phyloP scores from a whole-genome alignment of 2,797 vertebrate genomes.

The Macrochelys suwanniensis region DNA sequence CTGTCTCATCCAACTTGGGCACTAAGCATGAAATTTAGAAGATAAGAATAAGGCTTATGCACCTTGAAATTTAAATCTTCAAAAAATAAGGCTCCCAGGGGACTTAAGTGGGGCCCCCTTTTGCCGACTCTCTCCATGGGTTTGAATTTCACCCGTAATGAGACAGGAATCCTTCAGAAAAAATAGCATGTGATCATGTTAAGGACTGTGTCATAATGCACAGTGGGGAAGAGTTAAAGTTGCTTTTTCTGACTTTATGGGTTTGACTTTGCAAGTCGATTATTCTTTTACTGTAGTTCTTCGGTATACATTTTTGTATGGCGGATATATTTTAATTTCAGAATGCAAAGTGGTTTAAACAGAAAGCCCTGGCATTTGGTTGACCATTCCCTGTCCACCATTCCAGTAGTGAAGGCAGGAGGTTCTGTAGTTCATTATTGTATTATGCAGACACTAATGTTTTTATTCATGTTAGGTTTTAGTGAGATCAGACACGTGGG shows the following conservation, averaged over 20 bases:
- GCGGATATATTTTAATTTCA: not conserved
- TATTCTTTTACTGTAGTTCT: not conserved
- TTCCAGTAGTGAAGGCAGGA: conserved; percentile 12
- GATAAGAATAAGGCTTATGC: not conserved
- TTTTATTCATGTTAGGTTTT: conserved; percentile 44
- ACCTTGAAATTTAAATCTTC: not conserved
- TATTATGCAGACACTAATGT: conserved; percentile 22
- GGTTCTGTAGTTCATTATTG: conserved; percentile 9
- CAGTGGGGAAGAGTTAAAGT: not conserved
- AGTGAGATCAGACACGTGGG: conserved; percentile 40
- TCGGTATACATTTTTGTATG: not conserved
- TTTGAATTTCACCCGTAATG: not conserved
- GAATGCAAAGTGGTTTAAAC: not conserved
- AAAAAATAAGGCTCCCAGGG: not conserved
- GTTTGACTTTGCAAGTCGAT: not conserved
- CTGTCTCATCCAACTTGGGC: not conserved
- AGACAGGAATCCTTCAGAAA: not conserved
- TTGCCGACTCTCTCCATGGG: not conserved
- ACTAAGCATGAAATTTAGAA: not conserved
- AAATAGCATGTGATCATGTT: not conserved
- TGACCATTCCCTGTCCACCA: not conserved
- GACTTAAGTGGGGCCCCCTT: not conserved
- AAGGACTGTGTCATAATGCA: not conserved
- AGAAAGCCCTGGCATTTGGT: not conserved
- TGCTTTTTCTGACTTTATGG: not conserved